Evolutionary conservation across 2,888 invertebrate species (phyloP).

Genomic region (Agrotis puta): DNA sequence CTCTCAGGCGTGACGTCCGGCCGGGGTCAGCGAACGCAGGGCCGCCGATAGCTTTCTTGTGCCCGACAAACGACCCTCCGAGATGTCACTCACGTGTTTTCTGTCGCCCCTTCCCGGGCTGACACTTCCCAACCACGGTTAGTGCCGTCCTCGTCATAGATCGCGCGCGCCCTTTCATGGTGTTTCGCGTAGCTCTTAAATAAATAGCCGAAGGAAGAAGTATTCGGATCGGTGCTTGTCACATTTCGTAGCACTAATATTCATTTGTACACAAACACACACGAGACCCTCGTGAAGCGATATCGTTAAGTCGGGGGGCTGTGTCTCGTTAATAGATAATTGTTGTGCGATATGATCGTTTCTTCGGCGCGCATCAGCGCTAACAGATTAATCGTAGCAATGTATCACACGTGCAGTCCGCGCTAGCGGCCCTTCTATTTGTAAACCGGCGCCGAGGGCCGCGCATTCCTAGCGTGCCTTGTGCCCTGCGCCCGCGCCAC

Average conservation of each 20-base stretch:
- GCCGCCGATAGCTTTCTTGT: constrained; percentile 85
- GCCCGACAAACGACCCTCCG: constrained; percentile 84
- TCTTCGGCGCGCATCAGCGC: constrained; percentile 79
- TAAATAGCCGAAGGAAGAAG: constrained; percentile 29
- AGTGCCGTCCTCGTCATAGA: constrained; percentile 23
- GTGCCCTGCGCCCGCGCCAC: constrained; percentile 81
- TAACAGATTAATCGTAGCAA: constrained; percentile 88
- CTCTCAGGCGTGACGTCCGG: constrained; percentile 88
- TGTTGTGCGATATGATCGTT: constrained; percentile 73
- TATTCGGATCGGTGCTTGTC: constrained; percentile 25
- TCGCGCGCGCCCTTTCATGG: constrained; percentile 32
- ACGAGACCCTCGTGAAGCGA: constrained; percentile 48
- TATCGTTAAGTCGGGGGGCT: constrained; percentile 55
- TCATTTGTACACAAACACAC: constrained; percentile 62
- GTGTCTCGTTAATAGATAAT: constrained; percentile 69
- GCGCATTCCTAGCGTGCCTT: constrained; percentile 88
- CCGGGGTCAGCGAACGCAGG: constrained; percentile 89
- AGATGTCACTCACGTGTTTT: constrained; percentile 84
- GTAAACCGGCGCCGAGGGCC: constrained; percentile 90
- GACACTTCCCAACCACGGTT: constrained; percentile 58
- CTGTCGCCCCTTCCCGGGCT: constrained; percentile 69
- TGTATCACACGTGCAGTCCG: constrained; percentile 89
- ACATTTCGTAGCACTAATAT: constrained; percentile 40
- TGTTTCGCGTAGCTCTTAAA: constrained; percentile 22
- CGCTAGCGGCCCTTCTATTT: constrained; percentile 90